A percentile compares a stretch with the other conserved stretches of the same genome.
These are phyloP conservation scores for Phrynosoma blainvillii DNA, from an alignment of 2,113 vertebrate genomes.

Conservation along the genomic window DNA sequence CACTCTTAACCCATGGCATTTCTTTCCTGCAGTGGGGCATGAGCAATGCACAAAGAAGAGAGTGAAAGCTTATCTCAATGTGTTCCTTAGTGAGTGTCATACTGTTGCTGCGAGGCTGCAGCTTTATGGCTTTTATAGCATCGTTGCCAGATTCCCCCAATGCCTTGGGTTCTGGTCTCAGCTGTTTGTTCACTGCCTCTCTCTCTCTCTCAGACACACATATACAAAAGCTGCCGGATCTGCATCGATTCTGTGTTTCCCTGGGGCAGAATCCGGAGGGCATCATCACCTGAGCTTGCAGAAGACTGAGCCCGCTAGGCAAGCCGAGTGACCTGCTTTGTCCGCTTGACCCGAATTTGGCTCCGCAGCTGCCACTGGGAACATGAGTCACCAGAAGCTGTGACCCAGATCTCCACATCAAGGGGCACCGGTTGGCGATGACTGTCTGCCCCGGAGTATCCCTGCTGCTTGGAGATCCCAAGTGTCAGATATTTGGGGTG, in stretches of 20 bases:
- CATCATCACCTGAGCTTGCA: background rate
- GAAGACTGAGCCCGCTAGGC: background rate
- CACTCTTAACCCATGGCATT: background rate
- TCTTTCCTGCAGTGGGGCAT: background rate
- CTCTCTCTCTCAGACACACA: background rate
- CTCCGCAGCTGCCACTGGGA: background rate
- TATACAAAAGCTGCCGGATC: background rate
- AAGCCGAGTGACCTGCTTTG: background rate
- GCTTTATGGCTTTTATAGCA: no score
- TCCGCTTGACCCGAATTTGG: background rate
- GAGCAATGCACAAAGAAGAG: background rate
- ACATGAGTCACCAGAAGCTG: background rate
- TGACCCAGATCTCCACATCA: conserved; percentile 1
- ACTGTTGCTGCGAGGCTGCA: no score
- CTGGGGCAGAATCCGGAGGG: background rate
- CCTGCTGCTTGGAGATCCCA: background rate
- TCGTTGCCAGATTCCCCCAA: background rate
- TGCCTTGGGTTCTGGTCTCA: background rate
- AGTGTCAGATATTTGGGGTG: no score
- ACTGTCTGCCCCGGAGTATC: background rate
- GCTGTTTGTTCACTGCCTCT: background rate
- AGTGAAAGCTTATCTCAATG: background rate
- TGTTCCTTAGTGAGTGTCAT: background rate
- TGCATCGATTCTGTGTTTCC: background rate
- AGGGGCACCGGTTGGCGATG: background rate